Base-by-base conservation (phyloP, 1,140 invertebrate species). In the Micrasema longulum region DNA sequence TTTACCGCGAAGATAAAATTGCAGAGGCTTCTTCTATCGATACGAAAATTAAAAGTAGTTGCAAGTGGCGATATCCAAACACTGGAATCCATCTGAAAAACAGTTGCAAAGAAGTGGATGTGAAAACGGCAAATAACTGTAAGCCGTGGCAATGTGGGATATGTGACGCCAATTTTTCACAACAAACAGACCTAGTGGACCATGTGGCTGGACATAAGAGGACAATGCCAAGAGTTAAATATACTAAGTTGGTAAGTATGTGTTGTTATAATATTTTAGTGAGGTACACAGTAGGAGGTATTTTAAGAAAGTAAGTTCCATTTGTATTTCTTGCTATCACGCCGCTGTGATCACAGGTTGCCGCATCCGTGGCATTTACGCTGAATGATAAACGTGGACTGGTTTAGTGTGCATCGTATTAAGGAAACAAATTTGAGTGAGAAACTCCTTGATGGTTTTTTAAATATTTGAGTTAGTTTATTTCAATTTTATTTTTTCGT, bases 81-180 rank as follows among this genome's bases (percentile, higher is more conserved):
- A 65, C 66, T 0, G 68, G 48, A 38, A 60, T 66, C 14, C 57
- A 69, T 60, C 20, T 75, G 69, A 75, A 75, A 43, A 72, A 65
- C 41, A 75, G 73, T 43, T 75, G 73, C 36, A 68, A 72, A n/a
- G 73, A 75, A 45, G 60, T 60, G 1, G 71, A 69, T n/a, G 11
- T 65, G 10, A 71, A 68, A 38, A 70, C 57, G 12, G 52, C 52
- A 1, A 64, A 70, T 35, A 76, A 66, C 38, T 55, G 67, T 16
- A 70, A 76, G 14, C 70, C 70, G 1, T 76, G 74, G 74, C 74
- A 76, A 45, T 76, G 74, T 47, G 74, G 74, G 35, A 67, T 76
- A 38, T 76, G 74, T 26, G 74, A 76, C 62, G 14, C 18, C 6
- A 20, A 36, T 23, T 76, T 76, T 50, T n/a, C 70, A 23, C 11